These are phyloP conservation scores for Mechanitis messenoides DNA, from an alignment of 2,888 invertebrate species.

Conservation along the genomic window DNA sequence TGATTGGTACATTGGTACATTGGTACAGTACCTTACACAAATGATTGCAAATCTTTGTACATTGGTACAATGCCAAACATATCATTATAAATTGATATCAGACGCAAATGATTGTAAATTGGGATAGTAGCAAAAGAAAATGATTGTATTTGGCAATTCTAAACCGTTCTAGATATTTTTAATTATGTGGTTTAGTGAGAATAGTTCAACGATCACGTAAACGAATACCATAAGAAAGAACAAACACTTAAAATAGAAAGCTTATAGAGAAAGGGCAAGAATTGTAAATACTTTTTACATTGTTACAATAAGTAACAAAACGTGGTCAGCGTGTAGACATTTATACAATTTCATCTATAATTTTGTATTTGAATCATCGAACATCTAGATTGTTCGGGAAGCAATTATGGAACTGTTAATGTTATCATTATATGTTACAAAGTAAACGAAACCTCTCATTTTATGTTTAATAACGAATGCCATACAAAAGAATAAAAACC, in stretches of 20 bases:
- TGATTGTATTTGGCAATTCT: too few relatives aligned
- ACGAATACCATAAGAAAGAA: constrained; percentile 8
- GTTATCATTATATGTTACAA: neutral
- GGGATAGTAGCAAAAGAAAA: too few relatives aligned
- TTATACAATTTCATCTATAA: constrained; percentile 57
- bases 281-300: constrained; percentile 45
- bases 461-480: neutral
- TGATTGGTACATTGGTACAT: too few relatives aligned
- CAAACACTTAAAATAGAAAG: constrained; percentile 46
- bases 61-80: too few relatives aligned
- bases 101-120: too few relatives aligned
- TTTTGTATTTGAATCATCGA: constrained; percentile 50
- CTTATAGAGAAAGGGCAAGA: constrained; percentile 53
- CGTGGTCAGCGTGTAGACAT: constrained; percentile 42
- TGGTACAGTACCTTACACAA: too few relatives aligned
- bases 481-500: neutral
- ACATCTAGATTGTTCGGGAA: constrained; percentile 23
- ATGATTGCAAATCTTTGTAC: too few relatives aligned
- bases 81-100: too few relatives aligned
- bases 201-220: neutral
- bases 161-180: too few relatives aligned
- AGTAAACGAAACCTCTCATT: neutral
- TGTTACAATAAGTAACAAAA: constrained; percentile 53
- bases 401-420: neutral
- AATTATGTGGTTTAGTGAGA: too few relatives aligned